Percentiles rank a stretch among this genome's conserved stretches.
phyloP scores from a whole-genome alignment of 2,888 invertebrate genomes.

The Tenthredo distinguenda region DNA sequence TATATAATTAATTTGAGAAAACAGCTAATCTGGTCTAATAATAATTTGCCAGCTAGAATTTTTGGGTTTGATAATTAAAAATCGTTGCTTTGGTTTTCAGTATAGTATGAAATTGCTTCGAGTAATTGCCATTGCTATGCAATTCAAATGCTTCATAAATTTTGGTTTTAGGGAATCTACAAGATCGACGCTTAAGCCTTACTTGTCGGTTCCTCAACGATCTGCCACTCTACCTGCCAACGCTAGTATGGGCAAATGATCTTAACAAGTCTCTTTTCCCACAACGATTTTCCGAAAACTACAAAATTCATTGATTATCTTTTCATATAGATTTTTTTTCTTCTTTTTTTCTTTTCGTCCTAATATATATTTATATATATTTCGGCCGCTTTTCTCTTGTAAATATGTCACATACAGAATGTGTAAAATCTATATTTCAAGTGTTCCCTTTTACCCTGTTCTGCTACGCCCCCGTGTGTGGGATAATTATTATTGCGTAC shows the following conservation, averaged over 20 bases:
- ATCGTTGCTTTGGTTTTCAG: slow-evolving; percentile 14
- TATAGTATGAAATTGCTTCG: not conserved
- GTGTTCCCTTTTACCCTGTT: not conserved
- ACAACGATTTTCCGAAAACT: slow-evolving; percentile 1
- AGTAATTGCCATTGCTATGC: not conserved
- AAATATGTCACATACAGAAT: slow-evolving; percentile 45
- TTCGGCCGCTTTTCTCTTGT: slow-evolving; percentile 45
- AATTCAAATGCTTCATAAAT: slow-evolving; percentile 11
- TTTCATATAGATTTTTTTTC: not conserved
- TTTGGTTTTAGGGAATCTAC: slow-evolving; percentile 85
- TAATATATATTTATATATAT: not conserved
- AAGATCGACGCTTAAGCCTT: slow-evolving; percentile 87
- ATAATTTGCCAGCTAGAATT: not conserved
- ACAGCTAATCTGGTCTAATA: not conserved
- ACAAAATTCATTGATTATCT: slow-evolving; percentile 28
- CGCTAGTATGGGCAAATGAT: slow-evolving; percentile 84
- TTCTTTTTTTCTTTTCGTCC: not conserved
- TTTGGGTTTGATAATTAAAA: not conserved
- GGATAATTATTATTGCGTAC: not conserved
- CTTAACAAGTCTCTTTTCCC: slow-evolving; percentile 54
- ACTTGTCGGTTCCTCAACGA: slow-evolving; percentile 88
- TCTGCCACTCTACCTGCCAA: slow-evolving; percentile 94
- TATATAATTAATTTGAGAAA: not conserved
- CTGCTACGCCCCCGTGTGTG: not conserved
- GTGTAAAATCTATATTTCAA: slow-evolving; percentile 26